Percentiles rank a stretch among this genome's conserved stretches.
These are phyloP conservation scores for Cheilosia vernalis DNA, from an alignment of 2,888 invertebrate genomes.

Conservation along the genomic window DNA sequence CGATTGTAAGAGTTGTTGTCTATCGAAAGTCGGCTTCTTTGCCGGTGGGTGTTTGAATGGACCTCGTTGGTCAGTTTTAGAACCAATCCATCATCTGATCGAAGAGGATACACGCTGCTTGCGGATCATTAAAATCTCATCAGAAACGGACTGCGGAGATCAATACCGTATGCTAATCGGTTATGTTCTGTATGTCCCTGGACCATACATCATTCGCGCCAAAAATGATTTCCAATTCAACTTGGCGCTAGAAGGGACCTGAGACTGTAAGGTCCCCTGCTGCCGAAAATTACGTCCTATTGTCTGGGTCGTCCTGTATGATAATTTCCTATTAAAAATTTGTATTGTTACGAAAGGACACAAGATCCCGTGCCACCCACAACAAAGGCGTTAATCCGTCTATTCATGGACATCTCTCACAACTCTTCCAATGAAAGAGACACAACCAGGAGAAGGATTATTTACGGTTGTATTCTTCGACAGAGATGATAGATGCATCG, in stretches of 20 bases:
- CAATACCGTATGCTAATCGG: slow-evolving; percentile 58
- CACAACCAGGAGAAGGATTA: slow-evolving; percentile 60
- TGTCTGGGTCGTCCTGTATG: slow-evolving; percentile 54
- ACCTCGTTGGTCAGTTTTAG: neutral
- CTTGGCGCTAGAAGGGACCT: slow-evolving; percentile 59
- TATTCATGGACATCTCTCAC: slow-evolving; percentile 23
- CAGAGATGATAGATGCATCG: slow-evolving; percentile 15
- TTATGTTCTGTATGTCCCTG: slow-evolving; percentile 54
- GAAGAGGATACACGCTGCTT: slow-evolving; percentile 18
- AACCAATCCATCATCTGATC: slow-evolving; percentile 2
- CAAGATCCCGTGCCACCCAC: slow-evolving; percentile 65
- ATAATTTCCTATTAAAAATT: slow-evolving; percentile 70
- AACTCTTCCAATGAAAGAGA: slow-evolving; percentile 55
- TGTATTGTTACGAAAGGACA: slow-evolving; percentile 39
- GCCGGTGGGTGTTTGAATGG: slow-evolving; percentile 6
- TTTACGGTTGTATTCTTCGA: slow-evolving; percentile 51
- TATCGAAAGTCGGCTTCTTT: slow-evolving; percentile 34
- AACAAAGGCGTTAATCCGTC: slow-evolving; percentile 71
- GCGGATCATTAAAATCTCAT: slow-evolving; percentile 56
- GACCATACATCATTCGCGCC: slow-evolving; percentile 58
- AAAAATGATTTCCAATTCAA: slow-evolving; percentile 21
- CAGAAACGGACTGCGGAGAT: slow-evolving; percentile 32
- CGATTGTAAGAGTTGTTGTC: slow-evolving; percentile 34
- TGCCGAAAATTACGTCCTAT: slow-evolving; percentile 62
- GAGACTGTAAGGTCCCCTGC: slow-evolving; percentile 27